phyloP scores from a whole-genome alignment of 2,113 vertebrate species.

The Lampris megalopsis region DNA sequence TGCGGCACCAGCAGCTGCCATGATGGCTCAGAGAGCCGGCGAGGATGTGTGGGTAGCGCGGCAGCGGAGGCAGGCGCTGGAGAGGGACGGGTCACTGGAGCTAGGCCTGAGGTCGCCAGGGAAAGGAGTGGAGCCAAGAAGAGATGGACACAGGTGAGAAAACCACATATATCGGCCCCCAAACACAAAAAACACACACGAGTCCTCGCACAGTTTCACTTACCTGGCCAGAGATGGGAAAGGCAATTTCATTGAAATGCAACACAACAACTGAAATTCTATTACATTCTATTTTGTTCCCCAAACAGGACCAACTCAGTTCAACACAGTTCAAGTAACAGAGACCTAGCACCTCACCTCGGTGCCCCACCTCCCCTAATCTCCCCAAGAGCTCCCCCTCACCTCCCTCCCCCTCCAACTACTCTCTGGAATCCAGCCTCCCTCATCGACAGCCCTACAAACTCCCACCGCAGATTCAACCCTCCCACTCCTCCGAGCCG shows the following conservation, averaged over 20 bases:
- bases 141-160: slow-evolving; percentile 87
- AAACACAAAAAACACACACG: neutral
- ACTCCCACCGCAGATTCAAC: slow-evolving; percentile 79
- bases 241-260: neutral
- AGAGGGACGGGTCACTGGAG: slow-evolving; percentile 93
- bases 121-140: slow-evolving; percentile 83
- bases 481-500: slow-evolving; percentile 74
- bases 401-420: slow-evolving; percentile 77
- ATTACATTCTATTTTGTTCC: neutral
- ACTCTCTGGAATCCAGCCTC: slow-evolving; percentile 95
- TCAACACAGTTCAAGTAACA: slow-evolving; percentile 83
- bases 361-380: slow-evolving; percentile 94
- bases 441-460: slow-evolving; percentile 85
- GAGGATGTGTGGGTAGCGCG: slow-evolving; percentile 94
- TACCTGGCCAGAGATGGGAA: too few relatives aligned
- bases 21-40: slow-evolving; percentile 90
- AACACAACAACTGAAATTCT: neutral
- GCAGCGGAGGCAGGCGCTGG: slow-evolving; percentile 90
- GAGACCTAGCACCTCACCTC: slow-evolving; percentile 86
- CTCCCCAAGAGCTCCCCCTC: slow-evolving; percentile 90
- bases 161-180: neutral
- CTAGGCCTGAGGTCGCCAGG: slow-evolving; percentile 83
- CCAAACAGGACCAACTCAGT: slow-evolving; percentile 79
- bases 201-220: too few relatives aligned
- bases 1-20: slow-evolving; percentile 84